These are phyloP conservation scores for Barypeithes pellucidus DNA, from an alignment of 2,888 invertebrate genomes.

Conservation along the genomic window DNA sequence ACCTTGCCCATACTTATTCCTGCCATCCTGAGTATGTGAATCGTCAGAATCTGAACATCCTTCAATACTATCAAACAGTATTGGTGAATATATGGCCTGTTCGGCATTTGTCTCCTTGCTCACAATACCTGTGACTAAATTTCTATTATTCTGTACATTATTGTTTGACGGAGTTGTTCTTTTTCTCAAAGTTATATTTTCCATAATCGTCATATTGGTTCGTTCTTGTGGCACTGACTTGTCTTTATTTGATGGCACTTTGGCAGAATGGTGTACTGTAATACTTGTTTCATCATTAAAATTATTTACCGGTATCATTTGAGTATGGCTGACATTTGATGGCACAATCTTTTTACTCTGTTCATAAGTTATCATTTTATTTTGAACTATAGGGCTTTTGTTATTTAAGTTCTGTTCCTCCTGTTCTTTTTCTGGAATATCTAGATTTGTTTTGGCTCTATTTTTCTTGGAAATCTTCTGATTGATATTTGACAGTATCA, in stretches of 20 bases:
- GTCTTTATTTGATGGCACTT: not conserved
- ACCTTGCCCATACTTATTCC: not conserved
- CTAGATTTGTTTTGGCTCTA: not conserved
- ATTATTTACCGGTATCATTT: not conserved
- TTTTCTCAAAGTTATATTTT: not conserved
- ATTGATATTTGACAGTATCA: slow-evolving; percentile 35
- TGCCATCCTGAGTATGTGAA: not conserved
- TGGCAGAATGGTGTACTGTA: not conserved
- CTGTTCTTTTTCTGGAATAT: not conserved
- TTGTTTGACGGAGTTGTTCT: not conserved
- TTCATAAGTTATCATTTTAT: too few relatives aligned
- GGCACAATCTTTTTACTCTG: not conserved
- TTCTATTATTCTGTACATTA: too few relatives aligned
- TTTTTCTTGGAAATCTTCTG: slow-evolving; percentile 30
- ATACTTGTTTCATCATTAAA: slow-evolving; percentile 2
- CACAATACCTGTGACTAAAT: not conserved
- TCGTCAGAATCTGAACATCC: not conserved
- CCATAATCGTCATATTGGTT: too few relatives aligned
- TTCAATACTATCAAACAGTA: not conserved
- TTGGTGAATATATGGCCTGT: not conserved
- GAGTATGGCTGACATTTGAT: not conserved
- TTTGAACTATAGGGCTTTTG: not conserved
- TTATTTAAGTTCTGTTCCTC: not conserved
- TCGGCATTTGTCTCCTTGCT: not conserved
- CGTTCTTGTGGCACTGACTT: not conserved